Conservation (phyloP, 2,113 vertebrate species). For the Protobothrops flavoviridis region DNA sequence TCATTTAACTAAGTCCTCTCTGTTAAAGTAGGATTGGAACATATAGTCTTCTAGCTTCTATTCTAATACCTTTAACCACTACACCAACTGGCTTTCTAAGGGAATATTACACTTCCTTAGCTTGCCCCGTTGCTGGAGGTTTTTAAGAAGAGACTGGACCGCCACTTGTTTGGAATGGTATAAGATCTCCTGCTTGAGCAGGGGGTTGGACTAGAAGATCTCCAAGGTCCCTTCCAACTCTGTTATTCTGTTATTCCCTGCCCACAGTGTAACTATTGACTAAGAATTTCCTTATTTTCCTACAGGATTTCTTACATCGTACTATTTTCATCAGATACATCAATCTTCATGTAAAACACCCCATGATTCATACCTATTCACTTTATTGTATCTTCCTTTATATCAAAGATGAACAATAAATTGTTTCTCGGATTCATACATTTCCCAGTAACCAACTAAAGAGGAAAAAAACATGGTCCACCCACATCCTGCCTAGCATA, state of each 20-base stretch:
- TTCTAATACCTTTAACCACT: not conserved
- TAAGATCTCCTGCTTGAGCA: not conserved
- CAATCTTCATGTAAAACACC: not conserved
- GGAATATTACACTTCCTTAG: not conserved
- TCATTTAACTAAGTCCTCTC: not conserved
- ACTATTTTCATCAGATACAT: not conserved
- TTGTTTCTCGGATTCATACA: not conserved
- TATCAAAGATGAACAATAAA: not conserved
- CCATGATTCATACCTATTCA: not conserved
- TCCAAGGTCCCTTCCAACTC: not conserved
- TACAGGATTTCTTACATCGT: not conserved
- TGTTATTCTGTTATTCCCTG: not conserved
- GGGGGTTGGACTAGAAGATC: not conserved
- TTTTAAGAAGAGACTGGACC: not conserved
- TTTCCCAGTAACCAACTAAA: not conserved
- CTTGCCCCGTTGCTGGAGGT: not conserved
- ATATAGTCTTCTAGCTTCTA: not conserved
- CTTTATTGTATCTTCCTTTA: not conserved
- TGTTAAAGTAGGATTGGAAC: not conserved
- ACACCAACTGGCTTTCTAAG: not conserved
- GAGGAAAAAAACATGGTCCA: not conserved
- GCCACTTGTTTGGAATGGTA: not conserved
- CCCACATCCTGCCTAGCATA: not conserved
- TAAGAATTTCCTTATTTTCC: not conserved
- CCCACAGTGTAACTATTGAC: not conserved